Base-by-base conservation (phyloP, 2,888 invertebrate species). In the Crepidodera aurea region DNA sequence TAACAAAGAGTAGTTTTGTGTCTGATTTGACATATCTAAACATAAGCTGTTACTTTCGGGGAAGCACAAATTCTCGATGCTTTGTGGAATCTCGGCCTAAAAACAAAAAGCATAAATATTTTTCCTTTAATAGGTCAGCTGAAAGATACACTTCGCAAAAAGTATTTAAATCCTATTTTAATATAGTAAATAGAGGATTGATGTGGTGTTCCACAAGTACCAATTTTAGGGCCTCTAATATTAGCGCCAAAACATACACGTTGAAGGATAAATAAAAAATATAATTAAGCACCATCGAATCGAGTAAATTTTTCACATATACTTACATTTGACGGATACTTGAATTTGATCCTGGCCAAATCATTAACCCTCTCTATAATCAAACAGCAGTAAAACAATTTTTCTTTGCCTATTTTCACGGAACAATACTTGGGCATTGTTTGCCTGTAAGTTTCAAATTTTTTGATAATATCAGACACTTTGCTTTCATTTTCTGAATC, bases 31-130 rank as follows among this genome's bases (percentile, higher is more conserved):
- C n/a, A 78, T 77, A 62, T 78, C 78, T 61, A 79, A 66, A 59
- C 78, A 78, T 1, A 71, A 72, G 53, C 68, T 74, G 29, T 85
- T 79, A 15, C 66, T 69, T 79, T 92, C 92, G 0, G 93, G 93
- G 77, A 92, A 92, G 67, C 91, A 89, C 51, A 92, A 85, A 71
- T 87, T 86, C 72, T 90, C 90, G 37, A 91, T 88, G 60, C 88
- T 87, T 0, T 85, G 83, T 0, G 89, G 88, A 0, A 87, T 82
- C 71, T 83, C 82, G 0, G 86, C 87, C 88, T 89, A 78, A 1
- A 77, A 77, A 58, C 40, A 4, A 37, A 18, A 18, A 34, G 37
- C 22, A 51, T n/a, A n/a, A n/a, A n/a, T n/a, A n/a, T n/a, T n/a
- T n/a, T n/a, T n/a, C n/a, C n/a, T n/a, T n/a, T n/a, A n/a, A n/a